phyloP scores from a whole-genome alignment of 2,888 invertebrate genomes.

The Archaeoteleia sp. region DNA sequence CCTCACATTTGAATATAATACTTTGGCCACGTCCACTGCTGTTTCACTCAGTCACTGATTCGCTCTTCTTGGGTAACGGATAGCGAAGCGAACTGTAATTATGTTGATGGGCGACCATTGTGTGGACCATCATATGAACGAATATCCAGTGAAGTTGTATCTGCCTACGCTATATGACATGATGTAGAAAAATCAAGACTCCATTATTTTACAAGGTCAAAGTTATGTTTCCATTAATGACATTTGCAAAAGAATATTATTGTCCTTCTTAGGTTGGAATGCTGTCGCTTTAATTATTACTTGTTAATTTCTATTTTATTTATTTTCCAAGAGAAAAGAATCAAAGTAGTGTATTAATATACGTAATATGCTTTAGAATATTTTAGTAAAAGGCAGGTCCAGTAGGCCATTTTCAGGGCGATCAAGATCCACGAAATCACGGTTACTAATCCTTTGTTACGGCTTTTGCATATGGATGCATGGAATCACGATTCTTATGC shows the following conservation, averaged over 20 bases:
- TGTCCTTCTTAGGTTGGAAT: too few relatives aligned
- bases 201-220: slow-evolving; percentile 22
- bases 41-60: slow-evolving; percentile 57
- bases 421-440: slow-evolving; percentile 55
- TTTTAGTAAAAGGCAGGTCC: too few relatives aligned
- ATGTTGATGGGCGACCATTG: slow-evolving; percentile 73
- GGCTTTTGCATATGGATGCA: slow-evolving; percentile 67
- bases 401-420: slow-evolving; percentile 40
- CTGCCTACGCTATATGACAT: slow-evolving; percentile 46
- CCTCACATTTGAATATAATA: slow-evolving; percentile 73
- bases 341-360: too few relatives aligned
- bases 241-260: too few relatives aligned
- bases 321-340: too few relatives aligned
- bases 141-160: slow-evolving; percentile 59
- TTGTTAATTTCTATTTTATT: too few relatives aligned
- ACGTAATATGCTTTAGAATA: too few relatives aligned
- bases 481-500: slow-evolving; percentile 50
- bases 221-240: too few relatives aligned
- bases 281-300: too few relatives aligned
- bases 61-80: slow-evolving; percentile 53
- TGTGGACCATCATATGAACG: slow-evolving; percentile 61
- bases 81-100: slow-evolving; percentile 73
- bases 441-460: slow-evolving; percentile 62
- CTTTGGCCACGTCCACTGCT: slow-evolving; percentile 60
- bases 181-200: slow-evolving; percentile 23